Conservation (phyloP, 2,888 invertebrate genomes). For the Dasypogon diadema region DNA sequence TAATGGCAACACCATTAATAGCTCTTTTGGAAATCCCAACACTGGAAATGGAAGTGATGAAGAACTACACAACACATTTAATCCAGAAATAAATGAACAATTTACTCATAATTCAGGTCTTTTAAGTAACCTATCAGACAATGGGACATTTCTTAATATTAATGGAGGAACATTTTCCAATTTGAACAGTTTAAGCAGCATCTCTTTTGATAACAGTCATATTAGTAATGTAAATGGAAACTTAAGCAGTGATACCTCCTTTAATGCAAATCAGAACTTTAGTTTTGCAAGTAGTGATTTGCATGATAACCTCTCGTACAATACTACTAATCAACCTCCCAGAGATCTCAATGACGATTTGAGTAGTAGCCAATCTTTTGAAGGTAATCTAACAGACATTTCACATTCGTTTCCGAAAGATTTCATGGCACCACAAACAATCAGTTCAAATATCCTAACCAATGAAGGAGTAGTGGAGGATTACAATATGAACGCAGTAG, state of each 20-base stretch:
- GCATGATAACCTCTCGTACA: too few species aligned
- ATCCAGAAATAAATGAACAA: neutral
- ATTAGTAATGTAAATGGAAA: neutral
- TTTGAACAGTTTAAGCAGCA: too few species aligned
- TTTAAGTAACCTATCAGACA: neutral
- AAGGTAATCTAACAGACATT: constrained; percentile 28
- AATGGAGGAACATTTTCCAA: neutral
- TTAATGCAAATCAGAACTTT: neutral
- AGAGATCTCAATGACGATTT: neutral
- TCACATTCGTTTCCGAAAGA: constrained; percentile 30
- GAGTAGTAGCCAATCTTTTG: neutral
- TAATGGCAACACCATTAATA: neutral
- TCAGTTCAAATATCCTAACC: neutral
- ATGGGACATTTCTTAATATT: neutral
- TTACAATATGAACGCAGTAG: neutral
- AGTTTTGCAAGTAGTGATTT: neutral
- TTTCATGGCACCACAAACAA: neutral
- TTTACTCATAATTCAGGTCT: neutral
- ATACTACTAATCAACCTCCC: neutral
- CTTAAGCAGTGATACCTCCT: neutral
- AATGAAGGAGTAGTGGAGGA: neutral
- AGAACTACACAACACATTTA: too few species aligned
- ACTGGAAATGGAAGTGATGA: neutral
- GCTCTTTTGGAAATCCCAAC: neutral
- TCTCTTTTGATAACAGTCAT: neutral